Evolutionary conservation across 1,140 invertebrate species (phyloP).

Genomic region (Calliphora vicina): DNA sequence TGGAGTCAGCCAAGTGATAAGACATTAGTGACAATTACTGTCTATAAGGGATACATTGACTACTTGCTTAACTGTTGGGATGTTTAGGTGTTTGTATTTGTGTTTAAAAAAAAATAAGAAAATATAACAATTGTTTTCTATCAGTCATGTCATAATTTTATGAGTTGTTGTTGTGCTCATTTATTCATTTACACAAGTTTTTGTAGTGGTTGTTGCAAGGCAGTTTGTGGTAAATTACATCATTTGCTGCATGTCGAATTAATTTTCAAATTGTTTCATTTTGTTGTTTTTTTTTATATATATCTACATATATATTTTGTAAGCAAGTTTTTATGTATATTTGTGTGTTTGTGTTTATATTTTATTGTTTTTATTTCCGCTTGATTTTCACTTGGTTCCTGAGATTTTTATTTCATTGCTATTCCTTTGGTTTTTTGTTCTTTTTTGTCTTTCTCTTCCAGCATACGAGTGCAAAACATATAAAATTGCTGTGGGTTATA

Average conservation of each 20-base stretch:
- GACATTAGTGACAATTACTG: too few species aligned
- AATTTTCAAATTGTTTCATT: background rate
- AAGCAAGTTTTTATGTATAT: background rate
- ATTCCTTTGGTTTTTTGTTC: background rate
- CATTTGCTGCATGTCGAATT: constrained; percentile 3
- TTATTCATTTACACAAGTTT: too few species aligned
- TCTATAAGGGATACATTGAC: too few species aligned
- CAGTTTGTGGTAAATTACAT: constrained; percentile 22
- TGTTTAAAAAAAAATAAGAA: too few species aligned
- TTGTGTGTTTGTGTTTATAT: background rate
- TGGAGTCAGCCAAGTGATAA: too few species aligned
- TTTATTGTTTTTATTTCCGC: constrained; percentile 28
- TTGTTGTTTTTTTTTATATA: background rate
- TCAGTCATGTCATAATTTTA: background rate
- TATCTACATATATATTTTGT: background rate
- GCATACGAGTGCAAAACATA: background rate
- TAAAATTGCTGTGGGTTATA: constrained; percentile 3
- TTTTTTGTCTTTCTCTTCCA: background rate
- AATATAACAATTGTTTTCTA: background rate
- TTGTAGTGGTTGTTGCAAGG: background rate
- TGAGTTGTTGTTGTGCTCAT: background rate
- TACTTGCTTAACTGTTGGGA: too few species aligned
- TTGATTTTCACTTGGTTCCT: background rate
- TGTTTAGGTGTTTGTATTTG: too few species aligned
- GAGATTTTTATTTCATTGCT: background rate